These are phyloP conservation scores for Euura saliciscinereae DNA, from an alignment of 1,140 invertebrate species.

Conservation along the genomic window DNA sequence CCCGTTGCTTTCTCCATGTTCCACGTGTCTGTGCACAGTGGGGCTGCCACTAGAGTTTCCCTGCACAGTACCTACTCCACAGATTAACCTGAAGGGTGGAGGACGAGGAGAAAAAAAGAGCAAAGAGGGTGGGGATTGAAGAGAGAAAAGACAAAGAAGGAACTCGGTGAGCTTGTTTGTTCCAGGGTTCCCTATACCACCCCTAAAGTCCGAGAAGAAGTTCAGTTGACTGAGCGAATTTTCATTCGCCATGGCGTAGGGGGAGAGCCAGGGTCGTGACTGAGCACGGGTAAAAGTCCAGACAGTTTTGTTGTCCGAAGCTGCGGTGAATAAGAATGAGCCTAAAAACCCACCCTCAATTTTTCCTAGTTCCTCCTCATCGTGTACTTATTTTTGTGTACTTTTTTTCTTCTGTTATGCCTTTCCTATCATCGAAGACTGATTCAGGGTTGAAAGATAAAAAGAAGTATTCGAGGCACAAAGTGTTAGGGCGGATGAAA, in stretches of 20 bases:
- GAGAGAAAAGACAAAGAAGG: not conserved
- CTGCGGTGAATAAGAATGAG: slow-evolving; percentile 5
- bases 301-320: slow-evolving; percentile 7
- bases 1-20: not conserved
- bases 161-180: not conserved
- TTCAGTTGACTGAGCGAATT: slow-evolving; percentile 5
- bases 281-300: not conserved
- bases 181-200: not conserved
- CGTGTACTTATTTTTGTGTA: too few relatives aligned
- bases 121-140: not conserved
- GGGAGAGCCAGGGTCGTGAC: not conserved
- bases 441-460: too few relatives aligned
- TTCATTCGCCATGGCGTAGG: not conserved
- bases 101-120: not conserved
- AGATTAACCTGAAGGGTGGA: not conserved
- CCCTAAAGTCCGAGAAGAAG: not conserved
- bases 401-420: too few relatives aligned
- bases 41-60: too few relatives aligned
- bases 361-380: not conserved
- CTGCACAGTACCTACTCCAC: too few relatives aligned
- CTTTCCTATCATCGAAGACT: too few relatives aligned
- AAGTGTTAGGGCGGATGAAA: too few relatives aligned
- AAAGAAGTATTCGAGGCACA: too few relatives aligned
- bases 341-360: not conserved
- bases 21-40: not conserved